phyloP scores from a whole-genome alignment of 2,797 vertebrate genomes.

The Sus cebifrons region DNA sequence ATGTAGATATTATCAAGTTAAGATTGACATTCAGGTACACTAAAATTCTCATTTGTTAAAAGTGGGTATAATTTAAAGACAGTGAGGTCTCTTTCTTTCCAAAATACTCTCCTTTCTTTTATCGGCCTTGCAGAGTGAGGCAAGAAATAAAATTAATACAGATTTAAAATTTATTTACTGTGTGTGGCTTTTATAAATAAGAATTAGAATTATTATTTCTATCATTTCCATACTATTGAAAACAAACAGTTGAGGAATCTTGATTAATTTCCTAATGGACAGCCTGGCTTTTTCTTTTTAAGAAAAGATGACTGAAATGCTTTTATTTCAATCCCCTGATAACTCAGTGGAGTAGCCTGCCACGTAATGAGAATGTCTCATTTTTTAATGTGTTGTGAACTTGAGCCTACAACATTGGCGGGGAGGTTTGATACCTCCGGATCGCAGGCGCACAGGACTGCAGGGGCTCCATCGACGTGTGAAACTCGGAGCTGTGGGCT shows the following conservation, averaged over 20 bases:
- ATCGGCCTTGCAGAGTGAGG: neutral
- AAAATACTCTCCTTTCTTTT: neutral
- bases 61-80: neutral
- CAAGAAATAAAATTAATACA: constrained; percentile 1
- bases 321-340: neutral
- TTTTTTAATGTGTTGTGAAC: constrained; percentile 60
- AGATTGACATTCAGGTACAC: neutral
- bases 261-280: neutral
- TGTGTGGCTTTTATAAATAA: neutral
- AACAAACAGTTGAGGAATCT: neutral
- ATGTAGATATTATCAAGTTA: neutral
- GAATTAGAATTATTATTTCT: neutral
- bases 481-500: constrained; percentile 63
- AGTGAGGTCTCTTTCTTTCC: neutral
- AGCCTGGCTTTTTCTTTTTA: neutral
- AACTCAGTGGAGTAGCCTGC: neutral
- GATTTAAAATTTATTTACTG: neutral
- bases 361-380: constrained; percentile 54
- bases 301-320: neutral
- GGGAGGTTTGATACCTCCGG: constrained; percentile 30
- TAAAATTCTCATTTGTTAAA: constrained; percentile 35
- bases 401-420: neutral
- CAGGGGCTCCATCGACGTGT: constrained; percentile 18
- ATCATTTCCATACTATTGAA: neutral
- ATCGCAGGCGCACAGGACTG: neutral